Base-by-base conservation (phyloP, 2,797 vertebrate species). In the Thripadectes ignobilis region DNA sequence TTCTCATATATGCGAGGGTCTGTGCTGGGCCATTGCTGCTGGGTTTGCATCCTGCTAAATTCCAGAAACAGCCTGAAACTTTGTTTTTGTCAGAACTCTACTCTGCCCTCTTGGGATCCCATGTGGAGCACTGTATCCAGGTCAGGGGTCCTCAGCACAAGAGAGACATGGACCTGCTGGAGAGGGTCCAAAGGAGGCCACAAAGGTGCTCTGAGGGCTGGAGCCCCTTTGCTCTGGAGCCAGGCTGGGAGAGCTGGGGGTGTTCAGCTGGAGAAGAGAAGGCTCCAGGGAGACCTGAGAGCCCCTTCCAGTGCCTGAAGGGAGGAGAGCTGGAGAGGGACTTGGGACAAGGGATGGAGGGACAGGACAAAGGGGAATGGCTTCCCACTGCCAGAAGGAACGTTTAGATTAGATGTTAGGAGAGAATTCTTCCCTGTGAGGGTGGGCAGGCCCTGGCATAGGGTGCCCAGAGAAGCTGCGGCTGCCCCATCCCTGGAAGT, bases 391-490 rank as follows among this genome's bases (percentile, higher is more conserved):
- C 7, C 52, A 41, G 24, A 32, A 26, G 5, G 1, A 2, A 17
- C 38, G 20, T 6, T 7, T 38, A 18, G 45, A 4, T 20, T 12
- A n/a, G 10, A 26, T 17, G 27, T 20, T 46, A 3, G 45, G 39
- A 14, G 58, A n/a, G 1, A 78, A 30, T 7, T 5, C 0, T 30
- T 52, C 24, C 8, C 30, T 46, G 2, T 0, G 15, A 41, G 39
- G 45, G 30, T 72, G 39, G 14, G 0, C 0, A 66, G 16, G 55
- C 12, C 2, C 58, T 66, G 66, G 54, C 73, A 52, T 12, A 59
- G 66, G 38, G 2, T 59, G 30, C 21, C 30, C 59, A 84, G 79
- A 41, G 45, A 2, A 77, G 45, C 58, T 72, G 73, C 12, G 45
- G n/a, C 73, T 84, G 58, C 14, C n/a, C 45, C 39, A 77, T 34